Evolutionary conservation across 2,888 invertebrate species (phyloP).

Genomic region (Thysanoteuthis rhombus): DNA sequence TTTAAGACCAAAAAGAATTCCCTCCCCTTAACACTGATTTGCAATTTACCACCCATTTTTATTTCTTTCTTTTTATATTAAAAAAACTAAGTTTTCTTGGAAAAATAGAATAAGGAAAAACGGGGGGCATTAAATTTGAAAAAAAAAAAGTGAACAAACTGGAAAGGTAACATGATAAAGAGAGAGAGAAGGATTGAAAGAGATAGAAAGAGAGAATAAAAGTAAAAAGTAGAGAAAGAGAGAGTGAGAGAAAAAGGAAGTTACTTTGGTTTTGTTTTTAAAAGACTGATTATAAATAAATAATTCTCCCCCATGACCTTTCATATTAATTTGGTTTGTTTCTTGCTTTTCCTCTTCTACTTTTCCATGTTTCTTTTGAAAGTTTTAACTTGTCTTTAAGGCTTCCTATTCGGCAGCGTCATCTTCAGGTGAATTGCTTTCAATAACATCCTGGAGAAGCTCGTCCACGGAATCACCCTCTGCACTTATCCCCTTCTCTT

Average conservation of each 20-base stretch:
- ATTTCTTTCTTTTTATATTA: background rate
- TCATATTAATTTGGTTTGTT: background rate
- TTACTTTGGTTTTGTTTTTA: slow-evolving; percentile 22
- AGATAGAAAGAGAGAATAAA: background rate
- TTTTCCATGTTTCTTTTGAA: background rate
- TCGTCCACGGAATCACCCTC: slow-evolving; percentile 66
- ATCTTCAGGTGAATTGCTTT: slow-evolving; percentile 62
- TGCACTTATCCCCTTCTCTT: slow-evolving; percentile 64
- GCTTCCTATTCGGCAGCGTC: slow-evolving; percentile 39
- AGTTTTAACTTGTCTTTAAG: background rate
- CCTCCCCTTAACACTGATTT: slow-evolving; percentile 27
- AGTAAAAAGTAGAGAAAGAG: background rate
- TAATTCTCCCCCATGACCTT: slow-evolving; percentile 16
- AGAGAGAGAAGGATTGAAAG: background rate
- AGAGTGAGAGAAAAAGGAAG: background rate
- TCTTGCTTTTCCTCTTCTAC: slow-evolving; percentile 16
- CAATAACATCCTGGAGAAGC: slow-evolving; percentile 65
- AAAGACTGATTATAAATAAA: slow-evolving; percentile 20
- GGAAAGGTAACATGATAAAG: background rate
- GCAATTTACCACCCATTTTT: slow-evolving; percentile 27
- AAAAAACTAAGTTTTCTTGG: background rate
- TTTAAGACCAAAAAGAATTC: slow-evolving; percentile 24
- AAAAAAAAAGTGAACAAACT: slow-evolving; percentile 1
- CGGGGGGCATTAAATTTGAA: background rate
- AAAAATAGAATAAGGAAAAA: slow-evolving; percentile 17